Conservation (phyloP, 2,888 invertebrate species). For the Strigamia crassipes region DNA sequence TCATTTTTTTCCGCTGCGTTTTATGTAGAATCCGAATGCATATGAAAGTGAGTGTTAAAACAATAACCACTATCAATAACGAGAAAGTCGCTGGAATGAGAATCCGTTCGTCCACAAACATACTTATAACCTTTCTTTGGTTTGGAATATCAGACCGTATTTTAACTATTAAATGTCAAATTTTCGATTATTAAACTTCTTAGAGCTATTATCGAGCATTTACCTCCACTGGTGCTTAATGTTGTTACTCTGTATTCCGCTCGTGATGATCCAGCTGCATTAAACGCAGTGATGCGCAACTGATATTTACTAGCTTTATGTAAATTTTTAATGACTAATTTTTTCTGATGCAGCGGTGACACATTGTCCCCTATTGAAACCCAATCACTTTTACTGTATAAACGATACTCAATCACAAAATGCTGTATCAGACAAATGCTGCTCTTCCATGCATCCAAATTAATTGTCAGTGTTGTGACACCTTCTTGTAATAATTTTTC, state of each 20-base stretch:
- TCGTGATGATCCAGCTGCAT: slow-evolving; percentile 48
- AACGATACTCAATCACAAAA: slow-evolving; percentile 86
- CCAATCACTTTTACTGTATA: slow-evolving; percentile 69
- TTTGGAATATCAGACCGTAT: background rate
- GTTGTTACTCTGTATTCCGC: slow-evolving; percentile 49
- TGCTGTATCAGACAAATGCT: slow-evolving; percentile 94
- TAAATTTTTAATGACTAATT: slow-evolving; percentile 86
- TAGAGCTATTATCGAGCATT: background rate
- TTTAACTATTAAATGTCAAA: background rate
- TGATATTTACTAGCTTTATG: slow-evolving; percentile 96
- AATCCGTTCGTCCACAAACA: background rate
- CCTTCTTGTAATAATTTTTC: slow-evolving; percentile 49
- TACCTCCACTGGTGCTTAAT: slow-evolving; percentile 43
- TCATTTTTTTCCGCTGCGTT: background rate
- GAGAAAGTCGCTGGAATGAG: slow-evolving; percentile 27
- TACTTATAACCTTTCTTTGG: background rate
- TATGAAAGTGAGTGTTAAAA: slow-evolving; percentile 7
- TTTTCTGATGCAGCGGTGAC: slow-evolving; percentile 75
- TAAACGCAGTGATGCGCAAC: slow-evolving; percentile 73
- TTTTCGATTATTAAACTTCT: background rate
- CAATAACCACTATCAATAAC: background rate
- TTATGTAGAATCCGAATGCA: slow-evolving; percentile 21
- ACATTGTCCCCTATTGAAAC: slow-evolving; percentile 92
- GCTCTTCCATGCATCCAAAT: slow-evolving; percentile 90
- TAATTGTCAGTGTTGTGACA: slow-evolving; percentile 76